A percentile compares a stretch with the other conserved stretches of the same genome.
phyloP scores from a whole-genome alignment of 2,888 invertebrate genomes.

The Lydus trimaculatus region DNA sequence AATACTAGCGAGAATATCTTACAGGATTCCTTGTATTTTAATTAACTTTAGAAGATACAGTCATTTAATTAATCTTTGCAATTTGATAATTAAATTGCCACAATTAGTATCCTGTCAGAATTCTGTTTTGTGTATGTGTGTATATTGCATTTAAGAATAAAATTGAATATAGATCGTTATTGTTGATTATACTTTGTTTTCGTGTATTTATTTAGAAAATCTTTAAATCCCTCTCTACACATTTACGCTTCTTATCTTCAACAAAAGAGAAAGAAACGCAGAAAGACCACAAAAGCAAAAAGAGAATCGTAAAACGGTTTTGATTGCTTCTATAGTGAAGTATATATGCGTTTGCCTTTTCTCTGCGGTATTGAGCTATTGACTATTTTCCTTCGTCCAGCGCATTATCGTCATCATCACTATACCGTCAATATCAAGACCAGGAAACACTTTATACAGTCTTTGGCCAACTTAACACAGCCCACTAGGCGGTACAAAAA shows the following conservation, averaged over 20 bases:
- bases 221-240: neutral
- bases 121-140: neutral
- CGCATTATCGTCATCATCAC: neutral
- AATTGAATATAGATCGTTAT: neutral
- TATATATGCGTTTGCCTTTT: neutral
- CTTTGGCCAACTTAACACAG: neutral
- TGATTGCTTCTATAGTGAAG: neutral
- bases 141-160: neutral
- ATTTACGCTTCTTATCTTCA: neutral
- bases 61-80: neutral
- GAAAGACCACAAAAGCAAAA: neutral
- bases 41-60: neutral
- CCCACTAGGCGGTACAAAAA: neutral
- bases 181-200: neutral
- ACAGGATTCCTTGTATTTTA: neutral
- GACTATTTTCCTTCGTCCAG: neutral
- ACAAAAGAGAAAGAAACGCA: neutral
- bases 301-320: neutral
- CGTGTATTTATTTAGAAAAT: neutral
- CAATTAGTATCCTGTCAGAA: neutral
- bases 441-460: neutral
- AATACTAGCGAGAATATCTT: neutral
- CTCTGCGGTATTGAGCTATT: neutral
- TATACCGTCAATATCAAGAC: neutral
- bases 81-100: neutral